Evolutionary conservation across 2,888 invertebrate species (phyloP), one percentile per base, ranked within the genome.

Genomic region (Linyphia triangularis): DNA sequence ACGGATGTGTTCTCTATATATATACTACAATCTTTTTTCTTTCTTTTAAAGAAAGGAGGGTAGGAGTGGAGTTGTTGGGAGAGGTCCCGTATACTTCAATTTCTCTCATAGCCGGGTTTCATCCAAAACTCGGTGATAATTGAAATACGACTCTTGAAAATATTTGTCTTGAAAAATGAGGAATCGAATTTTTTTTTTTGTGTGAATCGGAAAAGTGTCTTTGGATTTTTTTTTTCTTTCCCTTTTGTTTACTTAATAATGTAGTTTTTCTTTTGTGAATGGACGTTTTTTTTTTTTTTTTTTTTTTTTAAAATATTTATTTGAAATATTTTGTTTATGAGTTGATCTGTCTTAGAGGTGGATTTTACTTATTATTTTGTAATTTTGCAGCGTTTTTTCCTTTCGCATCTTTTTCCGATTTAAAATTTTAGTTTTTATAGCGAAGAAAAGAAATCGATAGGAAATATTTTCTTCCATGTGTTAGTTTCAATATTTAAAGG

Each of bases 161-260:
- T 75, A 88, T 88, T 88, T 88, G 86, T 88, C 86, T 81, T 88
- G 81, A 88, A 88, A 88, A 88, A 88, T 88, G 79, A 88, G 86
- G 67, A 69, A 67, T 43, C 28, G 51, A 16, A n/a, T 51, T n/a
- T 51, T n/a, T 51, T 16, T 51, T 5, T 51, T 51, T 13, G n/a
- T 16, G 13, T 9, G 51, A 13, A 16, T 16, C 5, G 51, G n/a
- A 51, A 51, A 51, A 51, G n/a, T 7, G n/a, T 51, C n/a, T 16
- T 51, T n/a, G n/a, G n/a, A n/a, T 10, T 51, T 51, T 51, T 33
- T 33, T 9, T 33, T 9, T 33, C 33, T 33, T 51, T 51, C 13
- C 5, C 13, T 5, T 51, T 51, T 51, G 10, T 51, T 51, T 51
- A 3, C n/a, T 2, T 51, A n/a, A 51, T 33, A 33, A 33, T 33